These are phyloP conservation scores for Flexamia atlantica DNA, from an alignment of 2,888 invertebrate species.

Conservation along the genomic window DNA sequence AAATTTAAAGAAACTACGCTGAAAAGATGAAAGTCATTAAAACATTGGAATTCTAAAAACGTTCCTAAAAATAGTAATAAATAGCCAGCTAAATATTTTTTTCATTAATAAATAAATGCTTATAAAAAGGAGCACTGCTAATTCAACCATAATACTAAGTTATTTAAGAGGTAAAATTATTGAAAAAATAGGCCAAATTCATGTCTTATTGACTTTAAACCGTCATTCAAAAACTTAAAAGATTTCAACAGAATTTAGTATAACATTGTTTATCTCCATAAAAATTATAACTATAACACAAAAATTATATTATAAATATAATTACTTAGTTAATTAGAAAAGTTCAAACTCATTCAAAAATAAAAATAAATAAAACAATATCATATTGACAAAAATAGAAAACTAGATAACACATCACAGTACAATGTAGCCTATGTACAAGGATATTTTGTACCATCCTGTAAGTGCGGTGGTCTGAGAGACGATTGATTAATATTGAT, in stretches of 20 bases:
- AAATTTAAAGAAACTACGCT: too few relatives aligned
- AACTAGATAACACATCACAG: constrained; percentile 39
- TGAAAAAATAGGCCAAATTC: too few relatives aligned
- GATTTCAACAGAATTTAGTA: background rate
- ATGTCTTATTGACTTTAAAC: too few relatives aligned
- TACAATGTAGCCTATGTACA: constrained; percentile 23
- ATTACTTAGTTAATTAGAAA: constrained; percentile 3
- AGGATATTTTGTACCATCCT: constrained; percentile 23
- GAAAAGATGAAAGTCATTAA: too few relatives aligned
- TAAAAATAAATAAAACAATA: constrained; percentile 31
- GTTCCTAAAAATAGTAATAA: too few relatives aligned
- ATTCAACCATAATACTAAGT: too few relatives aligned
- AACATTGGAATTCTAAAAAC: too few relatives aligned
- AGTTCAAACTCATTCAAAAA: constrained; percentile 11
- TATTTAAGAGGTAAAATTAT: too few relatives aligned
- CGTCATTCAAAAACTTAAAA: background rate
- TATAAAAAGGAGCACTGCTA: too few relatives aligned
- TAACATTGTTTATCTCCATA: background rate
- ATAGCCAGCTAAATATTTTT: too few relatives aligned
- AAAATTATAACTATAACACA: background rate
- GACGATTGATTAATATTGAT: background rate
- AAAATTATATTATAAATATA: constrained; percentile 7
- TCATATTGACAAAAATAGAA: constrained; percentile 12
- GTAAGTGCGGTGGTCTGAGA: background rate
- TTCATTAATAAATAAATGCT: too few relatives aligned